Conservation (phyloP, 2,888 invertebrate species). For the Ormyrus pomaceus region DNA sequence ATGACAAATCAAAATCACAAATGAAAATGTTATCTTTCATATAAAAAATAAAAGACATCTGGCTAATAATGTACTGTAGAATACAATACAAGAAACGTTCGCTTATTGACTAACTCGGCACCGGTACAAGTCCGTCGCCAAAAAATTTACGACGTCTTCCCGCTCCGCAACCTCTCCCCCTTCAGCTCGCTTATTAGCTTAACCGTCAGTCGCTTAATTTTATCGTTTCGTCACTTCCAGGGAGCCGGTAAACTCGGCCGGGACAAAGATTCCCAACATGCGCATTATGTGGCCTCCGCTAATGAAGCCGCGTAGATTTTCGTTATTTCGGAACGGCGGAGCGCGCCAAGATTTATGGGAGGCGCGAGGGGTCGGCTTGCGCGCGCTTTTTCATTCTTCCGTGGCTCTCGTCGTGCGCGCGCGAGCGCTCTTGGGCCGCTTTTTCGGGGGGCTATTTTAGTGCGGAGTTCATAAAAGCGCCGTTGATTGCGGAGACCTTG, state of each 20-base stretch:
- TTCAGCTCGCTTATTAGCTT: no score
- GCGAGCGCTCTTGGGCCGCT: neutral
- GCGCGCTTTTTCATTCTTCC: slow-evolving; percentile 16
- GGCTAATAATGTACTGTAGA: no score
- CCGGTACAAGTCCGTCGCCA: no score
- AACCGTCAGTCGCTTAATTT: neutral
- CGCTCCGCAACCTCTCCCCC: no score
- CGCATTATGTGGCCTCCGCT: neutral
- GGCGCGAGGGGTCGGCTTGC: neutral
- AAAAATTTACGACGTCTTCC: no score
- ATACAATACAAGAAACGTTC: no score
- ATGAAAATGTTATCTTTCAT: no score
- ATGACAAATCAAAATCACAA: no score
- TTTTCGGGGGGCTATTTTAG: slow-evolving; percentile 21
- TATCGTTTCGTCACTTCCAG: slow-evolving; percentile 34
- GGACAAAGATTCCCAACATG: no score
- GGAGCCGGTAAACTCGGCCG: no score
- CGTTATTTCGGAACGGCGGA: slow-evolving; percentile 26
- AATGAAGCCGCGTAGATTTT: slow-evolving; percentile 54
- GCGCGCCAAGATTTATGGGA: slow-evolving; percentile 34
- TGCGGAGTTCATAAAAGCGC: slow-evolving; percentile 25
- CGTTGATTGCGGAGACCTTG: slow-evolving; percentile 18
- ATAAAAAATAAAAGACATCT: no score
- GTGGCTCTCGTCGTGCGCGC: neutral
- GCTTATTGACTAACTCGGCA: no score